A percentile compares a stretch with the other conserved stretches of the same genome.
phyloP scores from a whole-genome alignment of 2,888 invertebrate species.

The Stramonita haemastoma region DNA sequence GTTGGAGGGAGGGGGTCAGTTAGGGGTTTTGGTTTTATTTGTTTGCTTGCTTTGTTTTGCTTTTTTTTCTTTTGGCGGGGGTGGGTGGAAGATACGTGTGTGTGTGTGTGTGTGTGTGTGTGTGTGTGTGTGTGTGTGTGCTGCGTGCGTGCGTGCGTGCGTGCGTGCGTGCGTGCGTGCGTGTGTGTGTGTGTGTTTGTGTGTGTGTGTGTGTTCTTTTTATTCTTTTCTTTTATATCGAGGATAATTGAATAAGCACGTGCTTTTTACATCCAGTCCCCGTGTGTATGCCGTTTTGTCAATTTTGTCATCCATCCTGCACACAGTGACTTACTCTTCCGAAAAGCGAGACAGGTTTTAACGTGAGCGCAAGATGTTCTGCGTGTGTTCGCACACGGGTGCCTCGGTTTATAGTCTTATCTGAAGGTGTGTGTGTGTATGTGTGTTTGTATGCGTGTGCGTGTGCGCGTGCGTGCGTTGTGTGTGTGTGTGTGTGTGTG shows the following conservation, averaged over 20 bases:
- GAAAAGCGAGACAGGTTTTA: no score
- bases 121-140: constrained; percentile 28
- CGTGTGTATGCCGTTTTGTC: no score
- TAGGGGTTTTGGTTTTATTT: not conserved
- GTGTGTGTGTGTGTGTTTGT: not conserved
- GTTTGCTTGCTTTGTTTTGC: not conserved
- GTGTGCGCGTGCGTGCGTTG: not conserved
- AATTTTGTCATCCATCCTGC: no score
- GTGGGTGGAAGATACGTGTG: not conserved
- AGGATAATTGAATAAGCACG: no score
- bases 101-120: constrained; percentile 42
- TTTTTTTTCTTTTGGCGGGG: not conserved
- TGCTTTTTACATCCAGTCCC: no score
- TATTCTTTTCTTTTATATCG: no score
- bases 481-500: not conserved
- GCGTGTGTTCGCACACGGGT: no score
- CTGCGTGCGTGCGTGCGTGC: not conserved
- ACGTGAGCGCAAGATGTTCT: no score
- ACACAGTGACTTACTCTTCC: no score
- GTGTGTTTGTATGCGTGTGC: constrained; percentile 27
- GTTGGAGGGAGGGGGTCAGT: not conserved
- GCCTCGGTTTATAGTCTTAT: no score
- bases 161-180: constrained; percentile 33
- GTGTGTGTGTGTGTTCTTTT: no score
- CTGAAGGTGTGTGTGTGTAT: constrained; percentile 40